phyloP scores from a whole-genome alignment of 2,888 invertebrate species.

The Ormyrus rosae region DNA sequence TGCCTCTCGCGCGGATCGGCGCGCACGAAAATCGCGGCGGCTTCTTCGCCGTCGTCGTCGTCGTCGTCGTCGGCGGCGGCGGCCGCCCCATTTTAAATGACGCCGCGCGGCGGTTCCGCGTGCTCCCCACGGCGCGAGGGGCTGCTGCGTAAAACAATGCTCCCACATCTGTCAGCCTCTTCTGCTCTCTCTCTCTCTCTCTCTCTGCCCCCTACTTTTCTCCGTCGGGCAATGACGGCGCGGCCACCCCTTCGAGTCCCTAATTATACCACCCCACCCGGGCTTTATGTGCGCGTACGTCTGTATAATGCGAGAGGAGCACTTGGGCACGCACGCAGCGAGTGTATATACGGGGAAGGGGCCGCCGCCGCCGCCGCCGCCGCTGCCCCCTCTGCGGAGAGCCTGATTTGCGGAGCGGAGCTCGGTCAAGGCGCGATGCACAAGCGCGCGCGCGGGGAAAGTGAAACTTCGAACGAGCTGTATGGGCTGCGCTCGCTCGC shows the following conservation, averaged over 20 bases:
- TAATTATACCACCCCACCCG: slow-evolving; percentile 74
- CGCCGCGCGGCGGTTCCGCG: slow-evolving; percentile 67
- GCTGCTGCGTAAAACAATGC: slow-evolving; percentile 73
- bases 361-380: slow-evolving; percentile 64
- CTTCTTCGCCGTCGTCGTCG: too few relatives aligned
- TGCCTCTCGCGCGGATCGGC: slow-evolving; percentile 59
- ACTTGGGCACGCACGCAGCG: slow-evolving; percentile 75
- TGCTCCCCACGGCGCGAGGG: slow-evolving; percentile 60
- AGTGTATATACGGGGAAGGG: slow-evolving; percentile 52
- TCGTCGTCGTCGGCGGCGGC: slow-evolving; percentile 56
- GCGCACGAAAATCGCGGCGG: slow-evolving; percentile 66
- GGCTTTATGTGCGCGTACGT: slow-evolving; percentile 59
- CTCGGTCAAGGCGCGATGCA: slow-evolving; percentile 31
- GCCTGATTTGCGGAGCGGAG: slow-evolving; percentile 22
- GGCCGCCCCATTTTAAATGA: slow-evolving; percentile 72
- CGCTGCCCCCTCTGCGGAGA: slow-evolving; percentile 57
- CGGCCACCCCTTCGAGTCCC: slow-evolving; percentile 73
- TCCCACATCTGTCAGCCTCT: slow-evolving; percentile 76
- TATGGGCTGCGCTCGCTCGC: neutral
- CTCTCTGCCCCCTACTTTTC: slow-evolving; percentile 52
- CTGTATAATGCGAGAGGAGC: slow-evolving; percentile 74
- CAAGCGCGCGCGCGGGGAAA: neutral
- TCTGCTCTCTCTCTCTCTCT: slow-evolving; percentile 66
- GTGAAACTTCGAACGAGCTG: neutral
- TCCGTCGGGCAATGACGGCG: slow-evolving; percentile 60